These are phyloP conservation scores for Campylomormyrus tamandua DNA, from an alignment of 2,113 vertebrate species.

Conservation along the genomic window DNA sequence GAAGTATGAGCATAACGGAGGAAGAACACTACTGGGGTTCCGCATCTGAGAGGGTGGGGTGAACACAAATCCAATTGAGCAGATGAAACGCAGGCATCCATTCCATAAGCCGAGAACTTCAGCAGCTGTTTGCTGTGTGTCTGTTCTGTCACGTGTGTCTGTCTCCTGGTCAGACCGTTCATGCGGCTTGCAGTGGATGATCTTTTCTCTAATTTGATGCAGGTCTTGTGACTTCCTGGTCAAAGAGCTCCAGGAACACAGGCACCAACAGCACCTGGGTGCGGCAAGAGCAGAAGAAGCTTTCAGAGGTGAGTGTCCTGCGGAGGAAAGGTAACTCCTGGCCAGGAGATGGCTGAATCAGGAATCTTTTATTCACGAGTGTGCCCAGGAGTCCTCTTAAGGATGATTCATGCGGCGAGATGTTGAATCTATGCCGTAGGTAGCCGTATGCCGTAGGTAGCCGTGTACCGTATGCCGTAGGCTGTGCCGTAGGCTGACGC, in stretches of 20 bases:
- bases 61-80: not conserved
- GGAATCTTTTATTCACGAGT: not conserved
- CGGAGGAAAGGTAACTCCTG: not conserved
- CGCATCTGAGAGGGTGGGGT: not conserved
- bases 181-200: not conserved
- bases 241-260: slow-evolving; percentile 74
- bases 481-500: not conserved
- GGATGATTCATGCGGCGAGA: not conserved
- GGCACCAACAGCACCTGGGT: slow-evolving; percentile 82
- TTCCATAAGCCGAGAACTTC: not conserved
- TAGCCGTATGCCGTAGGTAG: too few relatives aligned
- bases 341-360: not conserved
- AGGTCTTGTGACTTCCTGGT: slow-evolving; percentile 84
- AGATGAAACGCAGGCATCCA: not conserved
- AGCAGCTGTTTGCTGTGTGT: not conserved
- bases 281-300: slow-evolving; percentile 88
- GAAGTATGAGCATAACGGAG: not conserved
- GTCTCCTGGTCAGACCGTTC: not conserved
- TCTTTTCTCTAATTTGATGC: slow-evolving; percentile 5
- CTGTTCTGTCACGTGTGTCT: not conserved
- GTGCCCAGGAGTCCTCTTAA: not conserved
- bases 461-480: not conserved
- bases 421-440: not conserved
- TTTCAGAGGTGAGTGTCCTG: slow-evolving; percentile 74
- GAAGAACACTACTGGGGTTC: too few relatives aligned